phyloP scores from a whole-genome alignment of 2,888 invertebrate genomes.

The Troides helena region DNA sequence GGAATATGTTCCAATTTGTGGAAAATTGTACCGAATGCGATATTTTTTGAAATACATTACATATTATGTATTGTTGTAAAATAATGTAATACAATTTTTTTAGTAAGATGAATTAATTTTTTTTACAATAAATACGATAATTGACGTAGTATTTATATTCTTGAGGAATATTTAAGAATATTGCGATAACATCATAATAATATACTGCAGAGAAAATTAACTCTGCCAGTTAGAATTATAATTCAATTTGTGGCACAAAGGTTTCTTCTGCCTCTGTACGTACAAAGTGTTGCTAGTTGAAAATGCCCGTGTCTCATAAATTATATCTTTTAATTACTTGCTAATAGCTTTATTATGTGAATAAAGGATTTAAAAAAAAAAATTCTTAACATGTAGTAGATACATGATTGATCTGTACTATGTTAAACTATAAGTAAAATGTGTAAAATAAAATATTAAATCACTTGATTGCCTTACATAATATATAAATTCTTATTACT shows the following conservation, averaged over 20 bases:
- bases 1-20: neutral
- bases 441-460: too few species aligned
- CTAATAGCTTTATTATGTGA: neutral
- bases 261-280: neutral
- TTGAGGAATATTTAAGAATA: too few species aligned
- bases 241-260: neutral
- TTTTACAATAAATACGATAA: too few species aligned
- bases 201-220: neutral
- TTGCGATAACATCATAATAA: neutral
- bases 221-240: neutral
- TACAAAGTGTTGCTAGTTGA: neutral
- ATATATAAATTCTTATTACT: too few species aligned
- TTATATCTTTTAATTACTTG: neutral
- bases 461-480: too few species aligned
- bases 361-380: neutral
- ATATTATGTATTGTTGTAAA: too few species aligned
- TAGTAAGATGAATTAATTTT: too few species aligned
- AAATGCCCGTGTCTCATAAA: neutral
- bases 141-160: too few species aligned
- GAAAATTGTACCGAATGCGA: neutral
- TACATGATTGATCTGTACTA: too few species aligned
- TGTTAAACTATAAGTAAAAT: too few species aligned
- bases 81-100: too few species aligned
- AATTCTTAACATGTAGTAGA: too few species aligned
- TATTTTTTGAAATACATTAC: neutral